Evolutionary conservation across 2,797 vertebrate genomes (phyloP).

Genomic region (Pseudotriccus pelzelni): DNA sequence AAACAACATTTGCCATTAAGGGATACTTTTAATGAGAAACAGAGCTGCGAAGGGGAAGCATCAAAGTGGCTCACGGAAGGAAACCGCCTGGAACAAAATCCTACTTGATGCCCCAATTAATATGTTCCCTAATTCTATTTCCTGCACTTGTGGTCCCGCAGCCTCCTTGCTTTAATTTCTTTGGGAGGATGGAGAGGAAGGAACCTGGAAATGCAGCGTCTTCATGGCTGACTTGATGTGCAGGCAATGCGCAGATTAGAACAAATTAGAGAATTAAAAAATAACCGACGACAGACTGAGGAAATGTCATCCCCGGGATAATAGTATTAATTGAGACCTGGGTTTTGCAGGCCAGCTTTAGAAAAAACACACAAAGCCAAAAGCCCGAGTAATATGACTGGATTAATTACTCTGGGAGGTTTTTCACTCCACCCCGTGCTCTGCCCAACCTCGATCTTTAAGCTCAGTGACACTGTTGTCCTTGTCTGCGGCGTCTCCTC

Average conservation of each 20-base stretch:
- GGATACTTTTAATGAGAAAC: constrained; percentile 84
- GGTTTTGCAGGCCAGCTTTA: constrained; percentile 63
- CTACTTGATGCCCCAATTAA: constrained; percentile 87
- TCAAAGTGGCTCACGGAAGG: constrained; percentile 84
- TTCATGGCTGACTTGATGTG: constrained; percentile 81
- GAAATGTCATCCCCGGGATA: constrained; percentile 82
- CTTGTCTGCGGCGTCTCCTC: accelerated
- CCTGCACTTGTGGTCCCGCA: constrained; percentile 80
- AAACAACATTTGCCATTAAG: constrained; percentile 83
- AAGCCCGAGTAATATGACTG: constrained; percentile 14
- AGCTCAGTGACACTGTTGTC: neutral
- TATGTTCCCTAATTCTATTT: constrained; percentile 87
- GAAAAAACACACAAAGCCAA: neutral
- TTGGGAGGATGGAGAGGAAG: constrained; percentile 83
- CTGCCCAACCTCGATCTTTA: neutral
- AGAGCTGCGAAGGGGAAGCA: constrained; percentile 80
- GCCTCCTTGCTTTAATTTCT: constrained; percentile 84
- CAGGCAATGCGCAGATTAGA: constrained; percentile 82
- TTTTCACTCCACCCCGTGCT: neutral
- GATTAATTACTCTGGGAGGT: constrained; percentile 1
- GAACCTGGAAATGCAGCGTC: constrained; percentile 81
- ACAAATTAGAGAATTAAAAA: constrained; percentile 86
- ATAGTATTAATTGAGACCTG: constrained; percentile 83
- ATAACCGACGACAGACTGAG: constrained; percentile 77
- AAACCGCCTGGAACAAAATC: constrained; percentile 84